Evolutionary conservation across 2,113 vertebrate species (phyloP), one percentile per base, ranked within the genome.

Genomic region (Cynocephalus volans): DNA sequence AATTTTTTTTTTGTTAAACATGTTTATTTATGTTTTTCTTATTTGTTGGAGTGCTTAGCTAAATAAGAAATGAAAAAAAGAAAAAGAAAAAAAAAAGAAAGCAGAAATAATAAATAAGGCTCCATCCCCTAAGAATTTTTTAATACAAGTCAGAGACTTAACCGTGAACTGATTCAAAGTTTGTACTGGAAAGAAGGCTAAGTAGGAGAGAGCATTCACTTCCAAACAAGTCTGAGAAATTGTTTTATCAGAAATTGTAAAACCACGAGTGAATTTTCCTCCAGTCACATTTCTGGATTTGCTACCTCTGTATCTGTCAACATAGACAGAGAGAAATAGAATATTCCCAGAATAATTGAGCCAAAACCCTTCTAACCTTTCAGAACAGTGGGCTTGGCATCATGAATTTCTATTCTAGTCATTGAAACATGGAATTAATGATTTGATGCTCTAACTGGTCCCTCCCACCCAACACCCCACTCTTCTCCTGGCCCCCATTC

Each of bases 1-100:
- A 90, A 73, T 48, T 77, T 76, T 93, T 96, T 5, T 89, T 85
- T 80, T 48, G 31, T 84, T 90, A 24, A 91, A 97, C 86, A 65
- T 75, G 31, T 56, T 86, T 95, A 36, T 58, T 45, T 86, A 45
- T 67, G 14, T n/a, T 95, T 82, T 79, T 76, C 14, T 87, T 94
- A 6, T 64, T 90, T 95, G 28, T 58, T 92, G 26, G 21, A 41
- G 13, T 91, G 11, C 13, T 15, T 89, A 86, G 17, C 50, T 75
- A 48, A 89, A 54, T 58, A 72, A 67, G 33, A 60, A 96, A 92
- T 36, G 21, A 45, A 83, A 69, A 84, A 52, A 41, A 41, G 41
- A 41, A 41, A 41, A 41, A 41, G n/a, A 83, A 69, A 84, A 52
- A 1, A 45, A 83, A 69, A 84, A 52, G 0, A n/a, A 56, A 21